Evolutionary conservation across 2,797 vertebrate species (phyloP), one percentile per base, ranked within the genome.

Genomic region (Dendrocincla tyrannina): DNA sequence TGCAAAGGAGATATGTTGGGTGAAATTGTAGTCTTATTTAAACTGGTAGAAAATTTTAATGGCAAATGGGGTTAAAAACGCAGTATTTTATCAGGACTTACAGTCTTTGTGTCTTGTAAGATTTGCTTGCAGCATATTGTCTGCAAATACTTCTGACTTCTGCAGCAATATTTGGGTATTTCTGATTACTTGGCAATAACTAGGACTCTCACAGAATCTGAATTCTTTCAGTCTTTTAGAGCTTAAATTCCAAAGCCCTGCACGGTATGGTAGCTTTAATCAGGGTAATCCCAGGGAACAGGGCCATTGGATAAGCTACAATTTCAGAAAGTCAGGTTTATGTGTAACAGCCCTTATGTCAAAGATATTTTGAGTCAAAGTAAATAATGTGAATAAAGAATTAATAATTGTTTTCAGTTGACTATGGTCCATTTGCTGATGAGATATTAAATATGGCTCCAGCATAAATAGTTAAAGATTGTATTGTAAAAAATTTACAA

Each of bases 371-470:
- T 66, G 42, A 82, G 60, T 50, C 67, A 49, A 67, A 73, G 6
- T 64, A 33, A 75, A 55, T 78, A 67, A 70, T 23, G 18, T 46
- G 47, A 93, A 62, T 85, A 50, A 68, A 72, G 47, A 73, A 27
- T 33, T 76, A 86, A 64, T 73, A 39, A 78, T 63, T 78, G 35
- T 19, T 94, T 93, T 92, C 41, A 67, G 42, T 78, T 89, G 59
- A 17, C 39, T 81, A 66, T 3, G 4, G 64, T 58, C 60, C 76
- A 44, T 89, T 85, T 88, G 28, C 84, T 88, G 41, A 42, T 91
- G 68, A 91, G 75, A 86, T 94, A 67, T 67, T 81, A 93, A 91
- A 90, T 52, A 89, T 73, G 63, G 62, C 73, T 94, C 84, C 79
- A 55, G n/a, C 55, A 81, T 78, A 81, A 95, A 84, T 84, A 79